A percentile compares a stretch with the other conserved stretches of the same genome.
phyloP scores from a whole-genome alignment of 2,797 vertebrate species.

The Sardinella longiceps region DNA sequence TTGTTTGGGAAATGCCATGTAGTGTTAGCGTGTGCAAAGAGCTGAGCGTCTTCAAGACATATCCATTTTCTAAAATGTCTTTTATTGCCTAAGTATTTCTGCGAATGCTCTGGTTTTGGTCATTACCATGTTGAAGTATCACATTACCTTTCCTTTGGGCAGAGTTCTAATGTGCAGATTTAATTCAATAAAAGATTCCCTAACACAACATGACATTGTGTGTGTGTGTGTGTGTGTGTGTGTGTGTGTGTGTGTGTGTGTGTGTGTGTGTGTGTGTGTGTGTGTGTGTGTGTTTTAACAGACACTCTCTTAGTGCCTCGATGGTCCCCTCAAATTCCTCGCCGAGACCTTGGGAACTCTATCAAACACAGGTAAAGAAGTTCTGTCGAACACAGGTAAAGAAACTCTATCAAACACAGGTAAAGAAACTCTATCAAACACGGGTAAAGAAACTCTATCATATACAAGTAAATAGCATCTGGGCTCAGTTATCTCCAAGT shows the following conservation, averaged over 20 bases:
- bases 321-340: constrained; percentile 98
- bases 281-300: constrained; percentile 55
- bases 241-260: neutral
- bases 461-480: neutral
- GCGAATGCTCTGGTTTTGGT: neutral
- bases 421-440: constrained; percentile 92
- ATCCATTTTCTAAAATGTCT: constrained; percentile 3
- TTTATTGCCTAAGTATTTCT: neutral
- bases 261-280: neutral
- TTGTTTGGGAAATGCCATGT: neutral
- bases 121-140: neutral
- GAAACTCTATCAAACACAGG: constrained; percentile 96
- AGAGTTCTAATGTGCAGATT: neutral
- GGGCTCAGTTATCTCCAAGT: constrained; percentile 23
- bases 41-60: neutral
- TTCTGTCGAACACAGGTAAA: constrained; percentile 98
- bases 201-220: neutral
- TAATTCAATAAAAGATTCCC: neutral
- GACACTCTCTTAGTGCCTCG: constrained; percentile 98
- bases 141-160: neutral
- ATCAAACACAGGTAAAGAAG: constrained; percentile 95
- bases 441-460: constrained; percentile 84
- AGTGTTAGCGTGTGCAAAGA: neutral
- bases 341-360: constrained; percentile 97
- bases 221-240: constrained; percentile 9